These are phyloP conservation scores for Aurelia sp. DNA, from an alignment of 30 jellyfish, hydroid and myxozoan genomes.

Conservation along the genomic window DNA sequence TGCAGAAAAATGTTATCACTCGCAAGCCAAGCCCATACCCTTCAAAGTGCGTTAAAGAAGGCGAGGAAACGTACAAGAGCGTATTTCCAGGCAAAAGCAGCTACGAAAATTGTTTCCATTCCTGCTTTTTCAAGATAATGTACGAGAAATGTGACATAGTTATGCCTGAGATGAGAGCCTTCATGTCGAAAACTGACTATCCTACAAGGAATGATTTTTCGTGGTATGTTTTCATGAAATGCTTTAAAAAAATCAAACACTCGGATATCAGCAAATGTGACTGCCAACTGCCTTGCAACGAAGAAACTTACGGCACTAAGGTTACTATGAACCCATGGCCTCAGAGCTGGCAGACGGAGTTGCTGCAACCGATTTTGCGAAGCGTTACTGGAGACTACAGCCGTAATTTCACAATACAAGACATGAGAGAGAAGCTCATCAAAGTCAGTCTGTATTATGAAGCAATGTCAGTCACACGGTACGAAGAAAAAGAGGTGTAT, in stretches of 20 bases:
- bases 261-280: neutral
- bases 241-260: neutral
- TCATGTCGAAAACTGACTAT: slow-evolving; percentile 3
- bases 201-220: neutral
- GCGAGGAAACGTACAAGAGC: neutral
- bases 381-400: slow-evolving; percentile 4
- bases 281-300: slow-evolving; percentile 35
- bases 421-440: slow-evolving; percentile 7
- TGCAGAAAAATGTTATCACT: neutral
- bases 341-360: slow-evolving; percentile 6
- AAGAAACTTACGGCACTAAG: slow-evolving; percentile 2
- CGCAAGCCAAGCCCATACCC: slow-evolving; percentile 42
- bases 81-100: slow-evolving; percentile 28
- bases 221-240: neutral
- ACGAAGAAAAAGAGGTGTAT: neutral
- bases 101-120: neutral
- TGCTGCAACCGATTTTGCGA: neutral
- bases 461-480: neutral
- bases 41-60: slow-evolving; percentile 15
- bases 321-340: slow-evolving; percentile 46
- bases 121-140: neutral
- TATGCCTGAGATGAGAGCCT: neutral
- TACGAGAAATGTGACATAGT: slow-evolving; percentile 10
- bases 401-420: neutral
- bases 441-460: slow-evolving; percentile 33